Evolutionary conservation across 2,888 invertebrate genomes (phyloP).

Genomic region (Diogma glabrata): DNA sequence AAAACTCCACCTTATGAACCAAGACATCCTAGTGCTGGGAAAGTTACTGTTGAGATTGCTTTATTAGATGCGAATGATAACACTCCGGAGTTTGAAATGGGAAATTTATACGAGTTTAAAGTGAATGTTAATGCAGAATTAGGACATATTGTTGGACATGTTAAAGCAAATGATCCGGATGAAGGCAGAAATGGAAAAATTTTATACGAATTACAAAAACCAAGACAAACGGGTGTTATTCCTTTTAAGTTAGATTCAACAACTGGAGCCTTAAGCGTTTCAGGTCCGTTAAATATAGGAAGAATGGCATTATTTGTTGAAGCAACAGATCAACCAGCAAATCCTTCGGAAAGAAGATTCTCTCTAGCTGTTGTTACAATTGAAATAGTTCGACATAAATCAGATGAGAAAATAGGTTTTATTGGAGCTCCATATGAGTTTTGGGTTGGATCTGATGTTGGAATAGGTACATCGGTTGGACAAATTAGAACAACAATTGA

Average conservation of each 20-base stretch:
- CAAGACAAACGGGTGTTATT: constrained; percentile 49
- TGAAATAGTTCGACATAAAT: constrained; percentile 47
- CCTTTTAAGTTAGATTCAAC: constrained; percentile 62
- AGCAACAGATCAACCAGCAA: constrained; percentile 70
- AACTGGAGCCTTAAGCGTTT: constrained; percentile 55
- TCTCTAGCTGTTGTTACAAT: constrained; percentile 77
- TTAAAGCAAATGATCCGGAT: constrained; percentile 74
- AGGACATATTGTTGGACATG: constrained; percentile 64
- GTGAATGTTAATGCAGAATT: constrained; percentile 55
- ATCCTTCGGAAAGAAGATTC: constrained; percentile 71
- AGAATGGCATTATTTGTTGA: constrained; percentile 73
- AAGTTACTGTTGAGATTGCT: constrained; percentile 68
- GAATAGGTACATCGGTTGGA: constrained; percentile 73
- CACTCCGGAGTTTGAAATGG: constrained; percentile 73
- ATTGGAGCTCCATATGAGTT: constrained; percentile 79
- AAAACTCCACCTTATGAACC: constrained; percentile 47
- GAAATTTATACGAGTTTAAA: constrained; percentile 69
- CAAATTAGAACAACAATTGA: constrained; percentile 68
- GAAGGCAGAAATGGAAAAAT: constrained; percentile 56
- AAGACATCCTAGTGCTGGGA: constrained; percentile 34
- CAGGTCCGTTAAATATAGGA: constrained; percentile 52
- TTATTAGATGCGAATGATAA: constrained; percentile 85
- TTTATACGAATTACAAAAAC: constrained; percentile 58
- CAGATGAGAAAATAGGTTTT: constrained; percentile 56
- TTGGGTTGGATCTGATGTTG: constrained; percentile 80